Evolutionary conservation across 2,888 invertebrate species (phyloP).

Genomic region (Neria commutata): DNA sequence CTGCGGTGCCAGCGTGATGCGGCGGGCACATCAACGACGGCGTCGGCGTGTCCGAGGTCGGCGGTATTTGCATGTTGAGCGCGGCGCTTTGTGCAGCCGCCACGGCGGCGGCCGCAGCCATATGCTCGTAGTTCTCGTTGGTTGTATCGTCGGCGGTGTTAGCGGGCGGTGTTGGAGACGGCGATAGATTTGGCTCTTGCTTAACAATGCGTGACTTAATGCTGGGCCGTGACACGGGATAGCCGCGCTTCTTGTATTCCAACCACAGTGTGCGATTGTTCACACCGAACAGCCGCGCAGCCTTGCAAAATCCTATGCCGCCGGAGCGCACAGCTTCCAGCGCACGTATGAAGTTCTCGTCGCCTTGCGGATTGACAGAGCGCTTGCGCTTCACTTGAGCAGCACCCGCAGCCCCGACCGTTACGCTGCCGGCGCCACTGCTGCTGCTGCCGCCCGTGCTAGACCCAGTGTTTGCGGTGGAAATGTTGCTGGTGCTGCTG

Average conservation of each 20-base stretch:
- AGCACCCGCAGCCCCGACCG: slow-evolving; percentile 25
- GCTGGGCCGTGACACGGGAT: slow-evolving; percentile 79
- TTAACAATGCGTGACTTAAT: slow-evolving; percentile 78
- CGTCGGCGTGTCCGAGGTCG: slow-evolving; percentile 63
- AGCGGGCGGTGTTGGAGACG: slow-evolving; percentile 64
- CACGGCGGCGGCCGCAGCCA: slow-evolving; percentile 54
- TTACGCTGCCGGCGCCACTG: slow-evolving; percentile 30
- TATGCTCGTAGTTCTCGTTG: slow-evolving; percentile 60
- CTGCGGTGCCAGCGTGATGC: slow-evolving; percentile 56
- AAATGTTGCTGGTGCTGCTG: slow-evolving; percentile 47
- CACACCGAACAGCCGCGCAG: slow-evolving; percentile 82
- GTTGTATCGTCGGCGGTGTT: slow-evolving; percentile 60
- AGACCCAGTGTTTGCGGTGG: too few relatives aligned
- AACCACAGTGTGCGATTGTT: slow-evolving; percentile 86
- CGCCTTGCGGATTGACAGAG: slow-evolving; percentile 79
- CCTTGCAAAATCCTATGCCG: slow-evolving; percentile 85
- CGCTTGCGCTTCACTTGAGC: slow-evolving; percentile 69
- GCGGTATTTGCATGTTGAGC: slow-evolving; percentile 62
- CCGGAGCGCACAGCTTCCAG: slow-evolving; percentile 82
- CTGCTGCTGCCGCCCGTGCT: slow-evolving; percentile 36
- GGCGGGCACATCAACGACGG: slow-evolving; percentile 69
- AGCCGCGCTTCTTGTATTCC: slow-evolving; percentile 83
- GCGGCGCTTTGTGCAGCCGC: slow-evolving; percentile 54
- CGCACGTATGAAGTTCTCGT: slow-evolving; percentile 82
- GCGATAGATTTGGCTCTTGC: slow-evolving; percentile 67